A percentile compares a stretch with the other conserved stretches of the same genome.
Conservation (phyloP, 2,888 invertebrate species). For the Andrena bicolor region DNA sequence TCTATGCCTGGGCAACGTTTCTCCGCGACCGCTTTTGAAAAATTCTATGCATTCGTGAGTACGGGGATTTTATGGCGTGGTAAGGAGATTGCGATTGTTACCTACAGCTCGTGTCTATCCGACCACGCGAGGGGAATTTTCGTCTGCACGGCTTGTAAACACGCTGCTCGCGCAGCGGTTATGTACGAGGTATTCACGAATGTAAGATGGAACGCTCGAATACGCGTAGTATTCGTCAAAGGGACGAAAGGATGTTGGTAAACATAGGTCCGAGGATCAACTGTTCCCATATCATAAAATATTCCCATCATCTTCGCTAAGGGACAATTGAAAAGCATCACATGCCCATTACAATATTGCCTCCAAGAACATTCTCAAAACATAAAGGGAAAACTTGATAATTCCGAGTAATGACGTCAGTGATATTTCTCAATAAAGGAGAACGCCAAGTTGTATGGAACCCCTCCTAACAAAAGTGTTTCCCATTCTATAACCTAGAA, state of each 20-base stretch:
- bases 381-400: no score
- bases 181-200: neutral
- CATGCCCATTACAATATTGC: no score
- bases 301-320: neutral
- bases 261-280: neutral
- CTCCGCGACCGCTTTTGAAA: conserved; percentile 61
- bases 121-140: conserved; percentile 18
- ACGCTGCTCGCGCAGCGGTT: neutral
- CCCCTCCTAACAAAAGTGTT: no score
- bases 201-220: neutral
- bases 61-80: conserved; percentile 12
- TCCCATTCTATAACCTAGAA: no score
- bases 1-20: conserved; percentile 20
- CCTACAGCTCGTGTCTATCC: conserved; percentile 30
- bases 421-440: no score
- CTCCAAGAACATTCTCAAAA: no score
- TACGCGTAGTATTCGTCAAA: neutral
- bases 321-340: no score
- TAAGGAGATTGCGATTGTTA: conserved; percentile 41
- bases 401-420: no score
- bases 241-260: neutral
- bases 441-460: no score
- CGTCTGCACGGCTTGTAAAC: conserved; percentile 13
- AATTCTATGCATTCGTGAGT: conserved; percentile 71
- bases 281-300: neutral